Conservation (phyloP, 1,140 invertebrate species). For the Chrysoperla carnea region DNA sequence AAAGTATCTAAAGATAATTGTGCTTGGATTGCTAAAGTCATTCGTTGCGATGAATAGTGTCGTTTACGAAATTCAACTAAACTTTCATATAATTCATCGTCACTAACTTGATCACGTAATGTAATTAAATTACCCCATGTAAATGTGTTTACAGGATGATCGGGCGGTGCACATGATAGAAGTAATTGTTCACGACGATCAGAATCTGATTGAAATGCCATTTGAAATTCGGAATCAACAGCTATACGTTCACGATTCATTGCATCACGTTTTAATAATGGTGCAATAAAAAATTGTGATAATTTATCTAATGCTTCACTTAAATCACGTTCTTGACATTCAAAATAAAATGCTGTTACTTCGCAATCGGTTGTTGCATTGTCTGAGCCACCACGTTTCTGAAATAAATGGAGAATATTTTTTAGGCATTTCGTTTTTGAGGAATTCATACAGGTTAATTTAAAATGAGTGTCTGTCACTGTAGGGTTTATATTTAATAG, state of each 20-base stretch:
- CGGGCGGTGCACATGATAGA: constrained; percentile 38
- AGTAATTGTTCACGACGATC: constrained; percentile 58
- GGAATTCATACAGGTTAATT: too few relatives aligned
- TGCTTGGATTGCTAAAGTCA: constrained; percentile 71
- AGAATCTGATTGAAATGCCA: constrained; percentile 45
- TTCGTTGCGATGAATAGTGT: constrained; percentile 78
- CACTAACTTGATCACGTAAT: constrained; percentile 46
- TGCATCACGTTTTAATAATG: constrained; percentile 69
- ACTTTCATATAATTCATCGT: constrained; percentile 39
- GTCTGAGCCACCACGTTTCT: constrained; percentile 58
- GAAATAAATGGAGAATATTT: constrained; percentile 3
- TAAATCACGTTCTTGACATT: constrained; percentile 62
- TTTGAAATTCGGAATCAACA: constrained; percentile 76
- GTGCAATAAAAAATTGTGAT: constrained; percentile 77
- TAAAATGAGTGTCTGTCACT: too few relatives aligned
- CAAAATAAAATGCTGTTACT: constrained; percentile 74
- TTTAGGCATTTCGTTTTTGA: too few relatives aligned
- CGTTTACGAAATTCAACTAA: constrained; percentile 62
- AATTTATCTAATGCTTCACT: constrained; percentile 64
- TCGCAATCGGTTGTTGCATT: constrained; percentile 77
- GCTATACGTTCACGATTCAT: constrained; percentile 83
- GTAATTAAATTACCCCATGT: constrained; percentile 72
- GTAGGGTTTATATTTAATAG: too few relatives aligned
- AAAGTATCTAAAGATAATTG: constrained; percentile 58
- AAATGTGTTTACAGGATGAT: constrained; percentile 62